phyloP scores from a whole-genome alignment of 2,888 invertebrate species.

The Cerceris ruficornis region DNA sequence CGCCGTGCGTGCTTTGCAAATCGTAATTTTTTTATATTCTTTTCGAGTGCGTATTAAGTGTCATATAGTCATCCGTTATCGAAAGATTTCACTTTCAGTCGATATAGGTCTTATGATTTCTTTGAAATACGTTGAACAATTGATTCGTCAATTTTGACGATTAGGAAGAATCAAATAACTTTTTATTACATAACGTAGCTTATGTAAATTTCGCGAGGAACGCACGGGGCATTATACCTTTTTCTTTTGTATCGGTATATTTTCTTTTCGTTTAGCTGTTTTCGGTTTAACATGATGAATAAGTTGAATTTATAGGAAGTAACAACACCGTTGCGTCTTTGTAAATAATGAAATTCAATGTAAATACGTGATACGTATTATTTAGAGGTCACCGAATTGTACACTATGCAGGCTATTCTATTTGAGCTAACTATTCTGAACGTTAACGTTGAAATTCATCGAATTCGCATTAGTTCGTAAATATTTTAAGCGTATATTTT shows the following conservation, averaged over 20 bases:
- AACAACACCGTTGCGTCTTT: conserved; percentile 39
- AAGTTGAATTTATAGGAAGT: conserved; percentile 31
- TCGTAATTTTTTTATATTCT: conserved; percentile 28
- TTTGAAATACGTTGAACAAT: conserved; percentile 4
- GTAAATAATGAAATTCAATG: conserved; percentile 63
- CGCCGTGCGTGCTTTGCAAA: conserved; percentile 32
- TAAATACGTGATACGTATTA: conserved; percentile 53
- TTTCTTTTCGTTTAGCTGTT: conserved; percentile 36
- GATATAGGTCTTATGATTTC: not conserved
- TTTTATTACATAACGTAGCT: not conserved
- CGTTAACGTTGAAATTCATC: conserved; percentile 23
- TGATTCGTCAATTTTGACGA: not conserved
- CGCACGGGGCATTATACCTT: conserved; percentile 12
- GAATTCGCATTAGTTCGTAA: conserved; percentile 26
- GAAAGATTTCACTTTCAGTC: not conserved
- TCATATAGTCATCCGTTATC: not conserved
- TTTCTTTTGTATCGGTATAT: conserved; percentile 20
- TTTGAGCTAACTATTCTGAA: conserved; percentile 53
- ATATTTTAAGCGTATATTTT: conserved; percentile 39
- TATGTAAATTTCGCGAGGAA: conserved; percentile 13
- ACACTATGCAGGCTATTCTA: conserved; percentile 56
- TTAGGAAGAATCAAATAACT: conserved; percentile 4
- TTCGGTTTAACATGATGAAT: conserved; percentile 39
- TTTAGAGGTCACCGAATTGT: conserved; percentile 46
- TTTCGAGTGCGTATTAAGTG: not conserved